Base-by-base conservation (phyloP, 1,140 invertebrate genomes). In the Rhagoletis zephyria region DNA sequence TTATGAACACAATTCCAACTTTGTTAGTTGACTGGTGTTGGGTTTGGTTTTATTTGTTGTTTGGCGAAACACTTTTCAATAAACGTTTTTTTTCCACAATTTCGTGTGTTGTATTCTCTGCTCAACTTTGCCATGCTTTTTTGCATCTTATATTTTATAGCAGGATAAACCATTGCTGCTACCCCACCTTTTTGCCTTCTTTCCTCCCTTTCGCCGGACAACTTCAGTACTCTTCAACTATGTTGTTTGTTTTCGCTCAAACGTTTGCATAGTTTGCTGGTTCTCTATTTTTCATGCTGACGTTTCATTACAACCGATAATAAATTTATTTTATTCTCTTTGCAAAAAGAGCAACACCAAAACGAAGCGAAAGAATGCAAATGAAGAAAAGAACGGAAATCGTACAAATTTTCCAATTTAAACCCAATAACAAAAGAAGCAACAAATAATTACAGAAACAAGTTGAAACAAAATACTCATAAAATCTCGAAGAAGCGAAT, bases 321-420 rank as follows among this genome's bases (percentile, higher is more conserved):
- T 48, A 74, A 74, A 74, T 74, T 63, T 63, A 63, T n/a, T 74
- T n/a, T 74, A 14, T 70, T 70, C 9, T 19, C 12, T 48, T 42
- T 16, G 3, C 40, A 16, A 74, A 74, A 42, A 67, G 64, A 10
- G 64, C 64, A 67, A 67, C 12, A 4, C 30, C 9, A 74, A 48
- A 74, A 2, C 40, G 12, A 81, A 51, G 56, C 7, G 19, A 70
- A 4, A 70, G 67, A 14, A 45, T 45, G 14, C 67, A 74, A 74
- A 81, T 56, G 48, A 81, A 81, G 51, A 81, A 81, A 81, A 3
- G 48, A 81, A 48, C n/a, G 74, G 74, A 81, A 81, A 81, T 19
- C 74, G 48, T 81, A 81, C 19, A 81, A 81, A 81, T 7, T 56
- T 56, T 51, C 74, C 45, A 81, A 74, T 74, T 48, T 74, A 74